Evolutionary conservation across 2,888 invertebrate species (phyloP).

Genomic region (Atethmia centrago): DNA sequence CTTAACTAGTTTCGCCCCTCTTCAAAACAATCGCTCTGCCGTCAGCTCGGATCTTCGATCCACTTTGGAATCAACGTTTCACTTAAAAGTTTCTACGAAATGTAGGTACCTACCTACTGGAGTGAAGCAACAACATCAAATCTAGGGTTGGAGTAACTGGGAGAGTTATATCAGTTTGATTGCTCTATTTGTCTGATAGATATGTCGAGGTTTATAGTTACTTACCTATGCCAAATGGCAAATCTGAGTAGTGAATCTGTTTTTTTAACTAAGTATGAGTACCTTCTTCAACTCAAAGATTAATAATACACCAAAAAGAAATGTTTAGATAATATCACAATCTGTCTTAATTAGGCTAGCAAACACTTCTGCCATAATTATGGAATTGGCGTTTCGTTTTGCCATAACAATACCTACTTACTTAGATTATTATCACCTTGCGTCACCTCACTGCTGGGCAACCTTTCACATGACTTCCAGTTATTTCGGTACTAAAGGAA

Average conservation of each 20-base stretch:
- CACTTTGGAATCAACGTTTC: slow-evolving; percentile 76
- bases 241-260: neutral
- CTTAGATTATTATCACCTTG: neutral
- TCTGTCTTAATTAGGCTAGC: neutral
- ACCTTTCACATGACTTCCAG: too few relatives aligned
- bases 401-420: neutral
- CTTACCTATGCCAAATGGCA: neutral
- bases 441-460: neutral
- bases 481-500: neutral
- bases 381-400: neutral
- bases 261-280: neutral
- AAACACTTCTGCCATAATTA: neutral
- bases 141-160: slow-evolving; percentile 1
- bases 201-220: neutral
- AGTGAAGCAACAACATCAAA: slow-evolving; percentile 36
- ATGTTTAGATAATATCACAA: too few relatives aligned
- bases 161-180: neutral
- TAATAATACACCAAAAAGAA: too few relatives aligned
- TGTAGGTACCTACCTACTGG: slow-evolving; percentile 3
- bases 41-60: slow-evolving; percentile 72
- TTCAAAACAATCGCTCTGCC: slow-evolving; percentile 59
- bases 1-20: slow-evolving; percentile 58
- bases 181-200: neutral
- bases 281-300: neutral
- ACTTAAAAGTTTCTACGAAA: slow-evolving; percentile 76